Evolutionary conservation across 2,888 invertebrate genomes (phyloP).

Genomic region (Belgica antarctica): DNA sequence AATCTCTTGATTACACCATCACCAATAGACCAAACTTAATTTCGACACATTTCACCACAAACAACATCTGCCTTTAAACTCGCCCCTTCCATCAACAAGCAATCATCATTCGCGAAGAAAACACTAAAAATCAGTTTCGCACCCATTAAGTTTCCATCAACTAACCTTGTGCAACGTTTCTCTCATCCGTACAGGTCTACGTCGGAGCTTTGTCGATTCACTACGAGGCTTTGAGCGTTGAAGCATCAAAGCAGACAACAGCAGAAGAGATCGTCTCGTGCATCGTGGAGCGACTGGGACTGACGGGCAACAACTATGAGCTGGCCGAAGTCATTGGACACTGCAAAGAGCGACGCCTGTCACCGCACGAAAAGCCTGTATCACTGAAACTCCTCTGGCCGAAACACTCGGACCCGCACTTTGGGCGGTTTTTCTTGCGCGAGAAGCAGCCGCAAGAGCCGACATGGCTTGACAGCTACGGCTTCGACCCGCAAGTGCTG

Average conservation of each 20-base stretch:
- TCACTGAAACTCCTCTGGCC: conserved; percentile 83
- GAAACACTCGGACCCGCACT: conserved; percentile 58
- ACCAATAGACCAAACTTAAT: too few species aligned
- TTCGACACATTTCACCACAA: conserved; percentile 8
- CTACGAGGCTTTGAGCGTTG: conserved; percentile 85
- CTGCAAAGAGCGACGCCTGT: conserved; percentile 87
- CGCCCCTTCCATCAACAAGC: not conserved
- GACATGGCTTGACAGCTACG: conserved; percentile 83
- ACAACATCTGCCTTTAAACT: not conserved
- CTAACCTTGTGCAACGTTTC: conserved; percentile 7
- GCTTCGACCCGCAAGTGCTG: conserved; percentile 86
- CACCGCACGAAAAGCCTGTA: conserved; percentile 75
- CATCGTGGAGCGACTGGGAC: conserved; percentile 71
- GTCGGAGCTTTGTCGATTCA: conserved; percentile 83
- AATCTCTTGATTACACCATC: too few species aligned
- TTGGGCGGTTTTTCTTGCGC: conserved; percentile 73
- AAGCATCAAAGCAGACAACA: conserved; percentile 88
- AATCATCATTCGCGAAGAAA: not conserved
- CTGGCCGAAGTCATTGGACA: conserved; percentile 83
- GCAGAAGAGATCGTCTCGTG: conserved; percentile 88
- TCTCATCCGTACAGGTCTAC: conserved; percentile 65
- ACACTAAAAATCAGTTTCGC: not conserved
- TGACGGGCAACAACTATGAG: conserved; percentile 70
- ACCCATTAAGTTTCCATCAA: not conserved
- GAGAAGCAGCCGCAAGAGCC: conserved; percentile 70